Percentiles rank a stretch among this genome's conserved stretches.
Evolutionary conservation across 2,797 vertebrate genomes (phyloP).

Genomic region (Alosa sapidissima): DNA sequence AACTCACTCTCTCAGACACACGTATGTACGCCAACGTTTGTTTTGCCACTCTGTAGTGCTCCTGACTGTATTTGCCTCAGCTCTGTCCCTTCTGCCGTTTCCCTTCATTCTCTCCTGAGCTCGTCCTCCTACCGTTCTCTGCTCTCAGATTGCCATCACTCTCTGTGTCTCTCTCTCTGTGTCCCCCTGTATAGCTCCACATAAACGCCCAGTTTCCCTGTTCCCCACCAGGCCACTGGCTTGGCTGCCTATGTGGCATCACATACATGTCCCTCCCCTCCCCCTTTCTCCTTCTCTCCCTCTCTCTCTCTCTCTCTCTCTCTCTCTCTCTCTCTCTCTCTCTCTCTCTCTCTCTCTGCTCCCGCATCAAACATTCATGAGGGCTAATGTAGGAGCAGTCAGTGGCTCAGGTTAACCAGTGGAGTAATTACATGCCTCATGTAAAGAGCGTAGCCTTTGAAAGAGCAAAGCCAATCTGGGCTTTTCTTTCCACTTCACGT

Average conservation of each 20-base stretch:
- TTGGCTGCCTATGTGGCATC: not conserved
- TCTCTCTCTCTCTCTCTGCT: not conserved
- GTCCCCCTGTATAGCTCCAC: not conserved
- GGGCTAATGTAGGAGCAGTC: conserved; percentile 30
- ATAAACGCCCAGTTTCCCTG: not conserved
- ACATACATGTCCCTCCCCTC: not conserved
- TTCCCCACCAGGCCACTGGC: not conserved
- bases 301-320: not conserved
- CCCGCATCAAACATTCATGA: conserved; percentile 62
- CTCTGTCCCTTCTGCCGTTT: too few species aligned
- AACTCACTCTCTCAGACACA: not conserved
- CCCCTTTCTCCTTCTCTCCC: not conserved
- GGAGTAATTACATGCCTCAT: conserved; percentile 42
- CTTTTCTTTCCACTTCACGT: not conserved
- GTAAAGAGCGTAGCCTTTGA: conserved; percentile 31
- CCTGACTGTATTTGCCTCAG: too few species aligned
- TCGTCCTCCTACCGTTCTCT: too few species aligned
- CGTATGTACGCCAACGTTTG: not conserved
- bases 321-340: not conserved
- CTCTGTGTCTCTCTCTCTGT: not conserved
- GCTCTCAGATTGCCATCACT: too few species aligned
- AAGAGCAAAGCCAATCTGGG: not conserved
- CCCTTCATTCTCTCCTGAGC: too few species aligned
- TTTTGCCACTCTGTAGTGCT: too few species aligned
- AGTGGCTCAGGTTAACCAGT: conserved; percentile 30